Base-by-base conservation (phyloP, 2,888 invertebrate species). In the Cecidostiba fungosa region DNA sequence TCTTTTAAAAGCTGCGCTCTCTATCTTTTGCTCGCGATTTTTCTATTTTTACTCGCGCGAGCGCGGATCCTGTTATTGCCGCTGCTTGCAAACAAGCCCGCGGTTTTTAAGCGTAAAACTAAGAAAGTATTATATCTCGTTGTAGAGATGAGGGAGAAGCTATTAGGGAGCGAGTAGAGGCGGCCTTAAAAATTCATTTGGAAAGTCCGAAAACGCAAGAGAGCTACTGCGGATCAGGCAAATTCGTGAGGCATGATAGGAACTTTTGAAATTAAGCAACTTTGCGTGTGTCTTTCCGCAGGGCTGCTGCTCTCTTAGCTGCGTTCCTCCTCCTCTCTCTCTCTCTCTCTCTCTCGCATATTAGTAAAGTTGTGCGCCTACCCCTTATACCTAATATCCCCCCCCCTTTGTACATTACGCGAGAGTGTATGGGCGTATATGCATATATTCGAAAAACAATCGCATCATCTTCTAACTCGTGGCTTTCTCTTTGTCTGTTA, bases 401-500 rank as follows among this genome's bases (percentile, higher is more conserved):
- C 50, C 0, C 50, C 50, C 76, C 73, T 47, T n/a, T 16, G 16
- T n/a, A 12, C 10, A 36, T 32, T 36, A n/a, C 70, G 39, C 23
- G 32, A 29, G 66, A 78, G 78, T 76, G 39, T 32, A 19, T 76
- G 29, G 16, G n/a, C 78, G 59, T 82, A 69, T 80, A 62, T 43
- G 26, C 12, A 36, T 14, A 43, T 72, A 23, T 72, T 39, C 0
- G 43, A 14, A 19, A 23, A 23, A n/a, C 23, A 43, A n/a, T 72
- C 43, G 23, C 12, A n/a, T 72, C 26, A 8, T 72, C 36, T 72
- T 36, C 80, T 85, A 85, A 81, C 66, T 72, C 36, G 39, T n/a
- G 70, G 47, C 62, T 73, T 26, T 77, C 10, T 62, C 76, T 91
- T 92, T 93, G 90, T 94, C 92, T 94, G 93, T 96, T 96, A 88